phyloP scores from a whole-genome alignment of 2,113 vertebrate genomes.

The Anarrhichthys ocellatus region DNA sequence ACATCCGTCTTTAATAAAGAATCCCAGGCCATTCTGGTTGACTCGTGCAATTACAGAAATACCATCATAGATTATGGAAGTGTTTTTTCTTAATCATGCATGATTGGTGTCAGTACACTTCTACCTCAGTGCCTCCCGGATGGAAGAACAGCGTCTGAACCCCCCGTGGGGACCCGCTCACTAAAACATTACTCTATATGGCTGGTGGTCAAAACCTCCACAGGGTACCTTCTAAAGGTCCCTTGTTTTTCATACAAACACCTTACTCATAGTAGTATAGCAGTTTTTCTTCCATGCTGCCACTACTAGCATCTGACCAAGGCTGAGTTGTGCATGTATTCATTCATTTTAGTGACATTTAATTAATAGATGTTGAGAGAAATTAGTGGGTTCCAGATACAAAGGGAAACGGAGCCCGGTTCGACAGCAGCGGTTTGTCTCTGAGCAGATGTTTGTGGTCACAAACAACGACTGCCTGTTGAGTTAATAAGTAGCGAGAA shows the following conservation, averaged over 20 bases:
- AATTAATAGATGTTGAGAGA: background rate
- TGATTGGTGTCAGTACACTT: background rate
- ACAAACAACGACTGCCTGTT: constrained; percentile 53
- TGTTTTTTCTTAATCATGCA: background rate
- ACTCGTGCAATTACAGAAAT: background rate
- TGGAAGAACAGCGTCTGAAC: background rate
- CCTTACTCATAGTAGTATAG: background rate
- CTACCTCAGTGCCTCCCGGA: background rate
- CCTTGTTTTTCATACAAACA: background rate
- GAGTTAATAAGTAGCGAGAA: constrained; percentile 48
- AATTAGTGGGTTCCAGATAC: constrained; percentile 16
- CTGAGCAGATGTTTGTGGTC: constrained; percentile 48
- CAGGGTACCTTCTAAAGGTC: background rate
- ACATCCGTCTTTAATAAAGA: background rate
- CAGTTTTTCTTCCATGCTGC: background rate
- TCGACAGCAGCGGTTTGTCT: constrained; percentile 37
- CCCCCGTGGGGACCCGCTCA: background rate
- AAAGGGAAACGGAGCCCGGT: background rate
- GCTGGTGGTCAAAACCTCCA: background rate
- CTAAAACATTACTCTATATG: background rate
- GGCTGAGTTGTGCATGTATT: background rate
- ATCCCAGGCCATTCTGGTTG: background rate
- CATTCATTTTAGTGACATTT: constrained; percentile 1
- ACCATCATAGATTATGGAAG: too few species aligned
- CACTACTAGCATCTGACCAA: background rate